These are phyloP conservation scores for Chloroceryle amazona DNA, from an alignment of 2,797 vertebrate species.

Conservation along the genomic window DNA sequence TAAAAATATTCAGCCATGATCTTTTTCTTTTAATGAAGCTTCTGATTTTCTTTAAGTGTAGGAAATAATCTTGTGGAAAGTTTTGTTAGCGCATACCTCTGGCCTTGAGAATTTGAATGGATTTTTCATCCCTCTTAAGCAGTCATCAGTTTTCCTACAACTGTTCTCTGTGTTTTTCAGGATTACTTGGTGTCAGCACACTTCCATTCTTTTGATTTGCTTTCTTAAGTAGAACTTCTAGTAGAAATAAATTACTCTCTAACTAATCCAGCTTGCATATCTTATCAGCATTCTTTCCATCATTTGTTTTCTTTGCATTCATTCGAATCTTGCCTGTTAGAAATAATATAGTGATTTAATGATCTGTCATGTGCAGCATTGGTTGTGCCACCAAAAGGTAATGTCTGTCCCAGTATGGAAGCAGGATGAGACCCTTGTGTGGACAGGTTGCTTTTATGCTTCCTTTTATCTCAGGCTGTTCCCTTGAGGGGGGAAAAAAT, in stretches of 20 bases:
- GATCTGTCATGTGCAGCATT: background rate
- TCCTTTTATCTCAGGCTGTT: background rate
- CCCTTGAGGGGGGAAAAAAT: background rate
- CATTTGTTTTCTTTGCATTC: constrained; percentile 62
- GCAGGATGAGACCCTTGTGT: background rate
- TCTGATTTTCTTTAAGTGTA: background rate
- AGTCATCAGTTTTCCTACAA: constrained; percentile 73
- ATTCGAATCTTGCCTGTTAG: constrained; percentile 59
- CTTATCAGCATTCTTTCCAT: constrained; percentile 63
- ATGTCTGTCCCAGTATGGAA: background rate
- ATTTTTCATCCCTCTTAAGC: constrained; percentile 70
- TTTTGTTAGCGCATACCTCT: constrained; percentile 22
- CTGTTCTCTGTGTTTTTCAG: constrained; percentile 60
- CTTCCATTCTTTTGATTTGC: constrained; percentile 74
- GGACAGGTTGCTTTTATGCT: background rate
- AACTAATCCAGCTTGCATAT: constrained; percentile 74
- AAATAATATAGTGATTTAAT: constrained; percentile 21
- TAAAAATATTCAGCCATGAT: background rate
- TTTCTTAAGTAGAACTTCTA: constrained; percentile 71
- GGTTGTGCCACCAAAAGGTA: background rate
- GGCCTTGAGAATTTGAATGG: constrained; percentile 58
- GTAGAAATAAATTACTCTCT: constrained; percentile 75
- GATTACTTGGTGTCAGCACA: constrained; percentile 76
- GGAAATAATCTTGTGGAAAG: background rate
- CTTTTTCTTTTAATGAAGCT: background rate